Evolutionary conservation across 2,113 vertebrate genomes (phyloP).

Genomic region (Syngnathus scovelli): DNA sequence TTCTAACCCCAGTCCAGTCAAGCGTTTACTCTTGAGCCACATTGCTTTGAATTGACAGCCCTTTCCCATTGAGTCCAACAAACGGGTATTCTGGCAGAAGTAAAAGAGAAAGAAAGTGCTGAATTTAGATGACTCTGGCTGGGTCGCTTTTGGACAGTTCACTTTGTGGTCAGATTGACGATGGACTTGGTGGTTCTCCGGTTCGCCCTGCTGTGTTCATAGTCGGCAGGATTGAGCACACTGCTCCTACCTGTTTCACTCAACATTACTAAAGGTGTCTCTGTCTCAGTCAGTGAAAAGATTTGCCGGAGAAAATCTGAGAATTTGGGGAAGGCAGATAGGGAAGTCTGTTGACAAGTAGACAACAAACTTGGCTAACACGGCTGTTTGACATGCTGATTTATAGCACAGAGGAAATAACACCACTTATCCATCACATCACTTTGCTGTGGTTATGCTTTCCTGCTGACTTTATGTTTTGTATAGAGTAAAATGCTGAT

Average conservation of each 20-base stretch:
- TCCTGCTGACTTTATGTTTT: conserved; percentile 10
- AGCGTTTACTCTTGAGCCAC: conserved; percentile 51
- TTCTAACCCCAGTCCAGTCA: conserved; percentile 42
- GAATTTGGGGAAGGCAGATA: conserved; percentile 5
- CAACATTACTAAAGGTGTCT: background rate
- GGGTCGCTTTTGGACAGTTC: conserved; percentile 21
- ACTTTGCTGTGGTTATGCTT: conserved; percentile 21
- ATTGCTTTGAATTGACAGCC: conserved; percentile 63
- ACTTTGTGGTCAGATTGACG: conserved; percentile 39
- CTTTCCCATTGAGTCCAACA: conserved; percentile 32
- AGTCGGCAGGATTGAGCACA: conserved; percentile 24
- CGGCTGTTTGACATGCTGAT: conserved; percentile 30
- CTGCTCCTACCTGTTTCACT: conserved; percentile 10
- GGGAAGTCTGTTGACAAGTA: conserved; percentile 4
- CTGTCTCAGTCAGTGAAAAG: background rate
- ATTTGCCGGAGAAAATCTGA: conserved; percentile 21
- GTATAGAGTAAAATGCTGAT: conserved; percentile 4
- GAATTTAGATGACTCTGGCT: conserved; percentile 23
- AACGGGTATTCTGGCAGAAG: conserved; percentile 29
- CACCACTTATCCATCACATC: conserved; percentile 15
- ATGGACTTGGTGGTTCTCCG: conserved; percentile 46
- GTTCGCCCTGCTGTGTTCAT: conserved; percentile 43
- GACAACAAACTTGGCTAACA: conserved; percentile 34
- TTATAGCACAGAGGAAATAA: conserved; percentile 13
- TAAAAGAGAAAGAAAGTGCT: conserved; percentile 27